Percentiles rank a stretch among this genome's conserved stretches.
phyloP scores from a whole-genome alignment of 2,113 vertebrate species.

The Gorilla gorilla region DNA sequence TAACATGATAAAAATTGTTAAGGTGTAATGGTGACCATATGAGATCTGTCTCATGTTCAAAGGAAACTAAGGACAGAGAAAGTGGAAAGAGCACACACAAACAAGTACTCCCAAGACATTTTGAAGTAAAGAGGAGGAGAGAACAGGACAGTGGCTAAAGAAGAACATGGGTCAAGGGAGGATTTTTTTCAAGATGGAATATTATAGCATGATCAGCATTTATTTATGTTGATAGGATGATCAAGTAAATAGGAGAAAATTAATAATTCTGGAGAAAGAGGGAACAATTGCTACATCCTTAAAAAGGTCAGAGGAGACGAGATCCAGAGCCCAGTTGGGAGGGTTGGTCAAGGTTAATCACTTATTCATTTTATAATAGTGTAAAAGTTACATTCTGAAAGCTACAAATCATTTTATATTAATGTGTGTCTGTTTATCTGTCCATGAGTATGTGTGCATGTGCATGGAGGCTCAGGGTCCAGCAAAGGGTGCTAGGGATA shows the following conservation, averaged over 20 bases:
- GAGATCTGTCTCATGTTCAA: background rate
- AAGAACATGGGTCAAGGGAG: background rate
- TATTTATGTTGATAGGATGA: background rate
- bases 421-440: background rate
- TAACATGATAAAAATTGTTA: background rate
- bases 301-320: background rate
- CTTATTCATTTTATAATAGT: background rate
- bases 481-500: too few species aligned
- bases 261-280: background rate
- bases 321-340: background rate
- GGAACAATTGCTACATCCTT: background rate
- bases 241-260: background rate
- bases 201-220: background rate
- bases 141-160: background rate
- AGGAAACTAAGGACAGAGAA: background rate
- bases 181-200: background rate
- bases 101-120: background rate
- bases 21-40: background rate
- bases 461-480: background rate
- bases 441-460: background rate
- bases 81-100: background rate
- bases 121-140: background rate
- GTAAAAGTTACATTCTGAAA: background rate
- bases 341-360: background rate
- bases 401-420: background rate